Base-by-base conservation (phyloP, 2,113 vertebrate species). In the Pseudorhombus dupliciocellatus region DNA sequence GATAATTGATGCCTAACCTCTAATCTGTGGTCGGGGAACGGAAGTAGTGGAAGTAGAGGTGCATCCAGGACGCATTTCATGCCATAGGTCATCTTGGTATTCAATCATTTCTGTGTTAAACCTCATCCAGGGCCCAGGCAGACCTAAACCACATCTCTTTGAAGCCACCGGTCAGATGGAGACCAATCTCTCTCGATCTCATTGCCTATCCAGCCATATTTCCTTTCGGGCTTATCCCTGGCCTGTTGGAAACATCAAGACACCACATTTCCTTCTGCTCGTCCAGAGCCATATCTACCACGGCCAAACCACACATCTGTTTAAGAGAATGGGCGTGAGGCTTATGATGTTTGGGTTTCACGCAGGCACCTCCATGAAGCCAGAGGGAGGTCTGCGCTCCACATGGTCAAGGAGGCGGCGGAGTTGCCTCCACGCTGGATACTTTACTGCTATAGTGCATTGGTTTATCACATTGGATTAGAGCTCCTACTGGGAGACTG, bases 381-480 rank as follows among this genome's bases (percentile, higher is more conserved):
- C 82, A 75, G 80, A 72, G 78, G 81, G 85, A 87, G 84, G 86
- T 87, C 83, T 51, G 26, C 26, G 70, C 79, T 64, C 82, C 52
- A 82, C 69, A 24, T 87, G 84, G 75, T 68, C 51, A 71, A 83
- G 85, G 83, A 85, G 68, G 75, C 84, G 53, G 76, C 55, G 63
- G 76, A 53, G 63, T 80, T 40, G 79, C 76, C 75, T 81, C 81
- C 77, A 62, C 52, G 46, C 66, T 73, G 75, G 78, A 84, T 69
- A 50, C 82, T 85, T 81, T 68, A 56, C 67, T 51, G 70, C 82
- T 73, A 50, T 50, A 46, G 44, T 67, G 79, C 59, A 66, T 66
- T 77, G 83, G 85, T 83, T 92, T 91, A 91, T 93, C 90, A 66
- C 72, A 66, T 66, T 80, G 82, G 87, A 92, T 93, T 91, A 90